Evolutionary conservation across 1,140 invertebrate species (phyloP), one percentile per base, ranked within the genome.

Genomic region (Saccostrea echinata): DNA sequence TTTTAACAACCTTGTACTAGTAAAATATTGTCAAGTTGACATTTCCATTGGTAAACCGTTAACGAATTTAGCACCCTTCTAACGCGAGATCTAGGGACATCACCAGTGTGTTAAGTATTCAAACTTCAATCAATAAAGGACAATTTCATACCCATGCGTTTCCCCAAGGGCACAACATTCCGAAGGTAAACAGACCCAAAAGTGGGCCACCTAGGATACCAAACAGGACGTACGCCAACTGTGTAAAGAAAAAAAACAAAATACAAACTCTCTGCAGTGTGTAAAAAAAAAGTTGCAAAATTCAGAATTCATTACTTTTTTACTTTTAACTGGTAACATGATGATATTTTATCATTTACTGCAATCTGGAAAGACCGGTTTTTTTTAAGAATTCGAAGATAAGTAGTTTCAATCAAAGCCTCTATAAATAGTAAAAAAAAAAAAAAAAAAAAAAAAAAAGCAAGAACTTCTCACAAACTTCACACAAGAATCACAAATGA

Each of bases 141-240:
- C 2, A 18, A 61, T 21, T 21, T 18, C 8, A 33, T 86, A 86
- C 86, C 86, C 86, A 91, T 86, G 89, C 89, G 76, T 95, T 95
- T n/a, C 93, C 90, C 88, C 93, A 95, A 1, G 94, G 94, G 88
- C 94, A 94, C 21, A 94, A 86, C 90, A 95, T 91, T 30, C 94
- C 94, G 53, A 95, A 90, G n/a, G 92, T 88, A 88, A 95, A 95
- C 27, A 95, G 61, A 0, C 93, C 93, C n/a, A 95, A 92, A 35
- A 94, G 76, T 12, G 93, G 93, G 35, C 93, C 94, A 33, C 92
- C 92, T 24, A 95, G 89, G 21, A 94, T 93, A 0, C 95, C 94
- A 87, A 94, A 93, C 61, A 95, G 90, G 16, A 91, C 92, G 12
- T 94, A 89, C 0, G 94, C 93, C 21, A 97, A 97, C 95, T 98